Evolutionary conservation across 2,888 invertebrate genomes (phyloP), one percentile per base, ranked within the genome.

Genomic region (Diaprepes abbreviatus): DNA sequence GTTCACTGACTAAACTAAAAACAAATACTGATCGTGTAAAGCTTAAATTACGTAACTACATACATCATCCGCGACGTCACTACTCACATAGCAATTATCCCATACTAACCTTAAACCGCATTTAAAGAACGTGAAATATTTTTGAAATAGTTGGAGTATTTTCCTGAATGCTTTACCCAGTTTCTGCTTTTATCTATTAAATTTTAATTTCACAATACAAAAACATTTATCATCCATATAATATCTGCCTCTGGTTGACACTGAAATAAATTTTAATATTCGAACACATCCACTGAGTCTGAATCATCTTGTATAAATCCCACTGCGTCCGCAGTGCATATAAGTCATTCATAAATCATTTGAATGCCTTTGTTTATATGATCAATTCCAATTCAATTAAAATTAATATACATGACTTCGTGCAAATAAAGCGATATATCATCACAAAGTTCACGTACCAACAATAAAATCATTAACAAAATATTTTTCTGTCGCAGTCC

Each of bases 331-430:
- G 50, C 50, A 48, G 12, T 19, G 35, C 33, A 40, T 14, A 24
- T 10, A 54, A 12, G 17, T 35, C 12, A 10, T 12, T 35, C 54
- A 24, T 54, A 54, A 54, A 54, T 54, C 35, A 17, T 19, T 33
- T 48, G 35, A 33, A 54, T 54, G 33, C 35, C 54, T 54, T 45
- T 54, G 54, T 54, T 52, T 31, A 52, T 28, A 24, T 54, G 33
- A 54, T 54, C 33, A 12, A 35, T 54, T 33, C 7, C 35, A 36
- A 54, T 54, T 33, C 16, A 54, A 54, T 54, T 31, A 17, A 12
- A 16, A 54, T 54, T 54, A 54, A 45, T 45, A 24, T 45, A 45
- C 45, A 45, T 45, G 24, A 24, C 12, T 24, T 45, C 6, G 45
- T 45, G n/a, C 1, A 45, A 24, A 12, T 45, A n/a, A 45, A 45